Evolutionary conservation across 2,113 vertebrate species (phyloP).

Genomic region (Callospermophilus lateralis): DNA sequence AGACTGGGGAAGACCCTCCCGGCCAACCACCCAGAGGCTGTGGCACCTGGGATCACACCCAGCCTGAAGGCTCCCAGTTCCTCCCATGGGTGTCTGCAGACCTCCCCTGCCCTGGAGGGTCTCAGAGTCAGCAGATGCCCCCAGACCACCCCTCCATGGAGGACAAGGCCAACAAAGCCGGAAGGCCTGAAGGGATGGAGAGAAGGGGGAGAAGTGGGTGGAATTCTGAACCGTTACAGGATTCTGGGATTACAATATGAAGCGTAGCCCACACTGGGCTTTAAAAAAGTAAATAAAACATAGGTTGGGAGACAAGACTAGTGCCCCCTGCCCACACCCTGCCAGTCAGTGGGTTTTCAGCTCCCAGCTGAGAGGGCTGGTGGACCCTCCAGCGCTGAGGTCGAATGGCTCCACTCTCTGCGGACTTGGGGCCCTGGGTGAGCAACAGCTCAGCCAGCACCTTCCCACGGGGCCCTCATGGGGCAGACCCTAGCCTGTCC

Average conservation of each 20-base stretch:
- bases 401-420: fast-evolving
- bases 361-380: fast-evolving
- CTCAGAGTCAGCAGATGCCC: background rate
- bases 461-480: background rate
- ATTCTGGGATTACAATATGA: background rate
- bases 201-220: no score
- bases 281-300: background rate
- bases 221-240: fast-evolving
- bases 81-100: fast-evolving
- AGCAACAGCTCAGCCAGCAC: no score
- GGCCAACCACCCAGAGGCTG: fast-evolving
- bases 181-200: background rate
- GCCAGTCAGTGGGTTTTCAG: fast-evolving
- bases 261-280: fast-evolving
- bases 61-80: fast-evolving
- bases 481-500: background rate
- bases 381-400: fast-evolving
- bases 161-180: fast-evolving
- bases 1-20: background rate
- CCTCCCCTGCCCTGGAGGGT: background rate
- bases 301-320: fast-evolving
- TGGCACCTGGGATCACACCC: fast-evolving
- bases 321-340: fast-evolving
- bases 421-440: no score
- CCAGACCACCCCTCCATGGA: background rate